Base-by-base conservation (phyloP, 2,888 invertebrate genomes). In the Phortica okadai region DNA sequence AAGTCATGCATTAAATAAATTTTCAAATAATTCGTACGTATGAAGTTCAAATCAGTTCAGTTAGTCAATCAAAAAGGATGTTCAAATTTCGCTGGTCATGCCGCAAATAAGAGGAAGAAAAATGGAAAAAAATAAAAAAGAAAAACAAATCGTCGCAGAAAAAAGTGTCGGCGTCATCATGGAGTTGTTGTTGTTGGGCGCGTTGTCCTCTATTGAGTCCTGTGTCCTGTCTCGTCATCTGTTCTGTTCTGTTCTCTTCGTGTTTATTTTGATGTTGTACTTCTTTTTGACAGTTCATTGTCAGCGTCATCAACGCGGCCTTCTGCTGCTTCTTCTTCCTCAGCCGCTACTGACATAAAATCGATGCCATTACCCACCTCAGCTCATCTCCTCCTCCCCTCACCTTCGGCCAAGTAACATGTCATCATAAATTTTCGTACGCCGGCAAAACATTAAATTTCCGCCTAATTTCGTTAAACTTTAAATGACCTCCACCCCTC, bases 201-300 rank as follows among this genome's bases (percentile, higher is more conserved):
- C 21, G 59, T 59, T 59, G 21, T 62, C 62, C 62, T 25, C 2
- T 25, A 62, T 25, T 7, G 62, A 16, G 10, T 25, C 16, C n/a
- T n/a, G 59, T 8, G 21, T 62, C 16, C 59, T 62, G 62, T 62
- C 6, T 16, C 16, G 21, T 25, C 21, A 1, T 10, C 25, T 25
- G 4, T 56, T 6, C 62, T 62, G 21, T 62, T 25, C 7, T 62
- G 25, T 5, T 62, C 25, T 21, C 16, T 62, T 62, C 21, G 1
- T 62, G 16, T 59, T 59, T n/a, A 6, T 58, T 25, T 8, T 62
- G 1, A 21, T 69, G 50, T 69, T 69, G 50, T 69, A 69, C 69
- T 69, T 69, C 33, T 33, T 69, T 69, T 45, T 45, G 69, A 69
- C 69, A 69, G 69, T 69, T 69, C 69, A 69, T 69, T 69, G 69